Conservation (phyloP, 2,113 vertebrate species). For the Danionella cerebrum region DNA sequence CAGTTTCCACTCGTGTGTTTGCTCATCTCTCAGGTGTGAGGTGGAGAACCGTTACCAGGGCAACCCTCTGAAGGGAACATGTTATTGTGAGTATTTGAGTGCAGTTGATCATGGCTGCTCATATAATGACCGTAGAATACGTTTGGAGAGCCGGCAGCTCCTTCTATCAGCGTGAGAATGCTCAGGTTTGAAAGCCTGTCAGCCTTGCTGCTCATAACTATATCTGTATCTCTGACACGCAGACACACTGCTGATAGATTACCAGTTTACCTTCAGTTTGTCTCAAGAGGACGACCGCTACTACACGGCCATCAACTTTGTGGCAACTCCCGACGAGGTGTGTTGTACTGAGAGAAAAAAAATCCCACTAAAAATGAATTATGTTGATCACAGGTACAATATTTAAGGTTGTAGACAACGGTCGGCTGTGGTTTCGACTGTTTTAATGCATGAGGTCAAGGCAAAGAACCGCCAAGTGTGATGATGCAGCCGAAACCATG, state of each 20-base stretch:
- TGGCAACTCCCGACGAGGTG: constrained; percentile 96
- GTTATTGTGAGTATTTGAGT: constrained; percentile 86
- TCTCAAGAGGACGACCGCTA: constrained; percentile 97
- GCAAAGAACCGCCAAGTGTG: no score
- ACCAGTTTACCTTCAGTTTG: constrained; percentile 98
- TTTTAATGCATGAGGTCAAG: no score
- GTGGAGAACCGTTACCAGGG: constrained; percentile 96
- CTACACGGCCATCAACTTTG: constrained; percentile 97
- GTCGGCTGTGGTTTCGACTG: no score
- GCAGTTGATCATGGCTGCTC: background rate
- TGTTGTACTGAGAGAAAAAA: background rate
- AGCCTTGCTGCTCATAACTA: background rate
- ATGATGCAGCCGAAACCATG: no score
- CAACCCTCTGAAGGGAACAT: constrained; percentile 97
- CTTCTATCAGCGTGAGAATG: background rate
- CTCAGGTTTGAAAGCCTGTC: background rate
- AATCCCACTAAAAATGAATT: no score
- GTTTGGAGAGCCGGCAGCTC: background rate
- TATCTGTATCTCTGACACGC: constrained; percentile 1
- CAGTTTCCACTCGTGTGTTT: constrained; percentile 29
- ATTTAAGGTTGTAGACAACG: no score
- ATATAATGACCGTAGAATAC: background rate
- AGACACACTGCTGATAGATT: constrained; percentile 98
- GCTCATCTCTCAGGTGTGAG: constrained; percentile 86
- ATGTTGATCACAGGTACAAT: no score